phyloP scores from a whole-genome alignment of 2,113 vertebrate genomes.

The Raja brachyura region DNA sequence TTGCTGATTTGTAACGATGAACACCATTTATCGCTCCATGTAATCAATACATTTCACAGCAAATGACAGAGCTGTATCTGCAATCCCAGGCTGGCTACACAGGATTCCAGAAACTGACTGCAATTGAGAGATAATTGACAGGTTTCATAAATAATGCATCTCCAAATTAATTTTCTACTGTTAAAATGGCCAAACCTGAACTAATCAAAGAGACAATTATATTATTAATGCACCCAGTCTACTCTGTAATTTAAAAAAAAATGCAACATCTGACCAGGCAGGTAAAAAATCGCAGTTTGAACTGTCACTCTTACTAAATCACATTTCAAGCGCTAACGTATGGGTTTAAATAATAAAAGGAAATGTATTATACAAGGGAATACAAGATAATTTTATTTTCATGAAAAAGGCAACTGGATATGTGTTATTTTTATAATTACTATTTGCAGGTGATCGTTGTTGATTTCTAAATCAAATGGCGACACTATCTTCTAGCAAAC shows the following conservation, averaged over 20 bases:
- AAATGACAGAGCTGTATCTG: background rate
- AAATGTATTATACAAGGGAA: background rate
- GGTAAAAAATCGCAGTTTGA: background rate
- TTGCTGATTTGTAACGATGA: constrained; percentile 11
- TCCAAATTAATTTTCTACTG: background rate
- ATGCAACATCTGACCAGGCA: background rate
- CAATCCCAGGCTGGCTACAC: background rate
- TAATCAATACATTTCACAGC: constrained; percentile 11
- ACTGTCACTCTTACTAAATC: background rate
- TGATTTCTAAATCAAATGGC: no score
- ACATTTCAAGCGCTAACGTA: background rate
- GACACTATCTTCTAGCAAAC: background rate
- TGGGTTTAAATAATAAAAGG: background rate
- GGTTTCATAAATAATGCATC: background rate
- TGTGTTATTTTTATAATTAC: background rate
- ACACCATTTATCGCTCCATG: background rate
- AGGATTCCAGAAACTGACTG: background rate
- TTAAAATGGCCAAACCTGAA: constrained; percentile 20
- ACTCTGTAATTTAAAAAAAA: background rate
- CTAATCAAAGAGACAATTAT: background rate
- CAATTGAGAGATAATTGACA: constrained; percentile 1
- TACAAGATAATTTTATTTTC: constrained; percentile 4
- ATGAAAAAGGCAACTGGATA: background rate
- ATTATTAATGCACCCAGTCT: constrained; percentile 7
- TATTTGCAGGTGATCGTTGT: background rate